Conservation (phyloP, 1,140 invertebrate species). For the Wiebesia pumilae region DNA sequence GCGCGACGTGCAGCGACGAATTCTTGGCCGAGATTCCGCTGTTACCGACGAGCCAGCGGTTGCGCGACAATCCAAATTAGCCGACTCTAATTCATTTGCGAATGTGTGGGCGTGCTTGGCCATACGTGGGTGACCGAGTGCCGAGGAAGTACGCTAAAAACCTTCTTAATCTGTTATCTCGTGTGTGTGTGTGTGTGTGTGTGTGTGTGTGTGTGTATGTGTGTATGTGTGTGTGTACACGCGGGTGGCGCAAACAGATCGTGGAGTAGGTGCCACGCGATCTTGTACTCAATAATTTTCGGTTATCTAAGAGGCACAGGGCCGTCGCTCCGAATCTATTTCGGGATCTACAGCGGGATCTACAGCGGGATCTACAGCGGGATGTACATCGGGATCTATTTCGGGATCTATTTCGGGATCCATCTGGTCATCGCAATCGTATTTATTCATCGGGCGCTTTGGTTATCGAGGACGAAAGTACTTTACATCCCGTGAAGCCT, state of each 20-base stretch:
- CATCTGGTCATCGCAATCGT: too few species aligned
- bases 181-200: too few species aligned
- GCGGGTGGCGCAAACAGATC: not conserved
- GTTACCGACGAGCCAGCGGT: not conserved
- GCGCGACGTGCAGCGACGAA: not conserved
- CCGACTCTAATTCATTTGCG: not conserved
- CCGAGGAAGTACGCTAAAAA: too few species aligned
- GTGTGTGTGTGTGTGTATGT: too few species aligned
- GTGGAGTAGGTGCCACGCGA: not conserved
- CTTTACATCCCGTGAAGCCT: too few species aligned
- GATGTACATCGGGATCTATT: too few species aligned
- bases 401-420: too few species aligned
- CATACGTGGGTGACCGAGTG: not conserved
- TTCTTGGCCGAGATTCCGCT: slow-evolving; percentile 40
- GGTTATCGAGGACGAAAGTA: too few species aligned
- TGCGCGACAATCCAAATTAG: slow-evolving; percentile 31
- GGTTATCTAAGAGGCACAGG: not conserved
- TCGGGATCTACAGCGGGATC: too few species aligned
- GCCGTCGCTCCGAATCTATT: too few species aligned
- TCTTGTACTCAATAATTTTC: slow-evolving; percentile 25
- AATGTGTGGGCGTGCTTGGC: not conserved
- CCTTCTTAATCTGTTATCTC: not conserved
- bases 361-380: too few species aligned
- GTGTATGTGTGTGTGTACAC: not conserved
- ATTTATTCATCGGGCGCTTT: too few species aligned